These are phyloP conservation scores for Pseudochromis fuscus DNA, from an alignment of 2,797 vertebrate genomes.

Conservation along the genomic window DNA sequence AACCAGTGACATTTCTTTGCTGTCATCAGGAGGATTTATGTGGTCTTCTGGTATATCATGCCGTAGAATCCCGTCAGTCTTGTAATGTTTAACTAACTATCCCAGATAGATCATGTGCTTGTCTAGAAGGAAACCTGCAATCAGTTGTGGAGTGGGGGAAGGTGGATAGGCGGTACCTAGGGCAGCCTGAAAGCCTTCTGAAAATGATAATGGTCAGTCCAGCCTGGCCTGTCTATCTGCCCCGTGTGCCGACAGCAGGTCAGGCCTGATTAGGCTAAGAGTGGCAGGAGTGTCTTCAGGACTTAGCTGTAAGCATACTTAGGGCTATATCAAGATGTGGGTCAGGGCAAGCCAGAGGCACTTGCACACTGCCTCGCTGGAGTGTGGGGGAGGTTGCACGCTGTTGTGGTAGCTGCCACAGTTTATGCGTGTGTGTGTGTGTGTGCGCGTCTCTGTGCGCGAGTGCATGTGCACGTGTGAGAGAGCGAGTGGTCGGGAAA, in stretches of 20 bases:
- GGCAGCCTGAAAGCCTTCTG: conserved; percentile 63
- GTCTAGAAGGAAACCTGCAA: conserved; percentile 66
- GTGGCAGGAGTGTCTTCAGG: conserved; percentile 85
- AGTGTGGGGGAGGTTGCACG: conserved; percentile 81
- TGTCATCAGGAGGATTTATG: conserved; percentile 15
- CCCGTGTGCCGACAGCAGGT: conserved; percentile 76
- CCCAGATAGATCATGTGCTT: conserved; percentile 61
- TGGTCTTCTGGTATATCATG: conserved; percentile 24
- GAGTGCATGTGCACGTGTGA: conserved; percentile 63
- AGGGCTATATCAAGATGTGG: conserved; percentile 90
- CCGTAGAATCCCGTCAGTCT: conserved; percentile 46
- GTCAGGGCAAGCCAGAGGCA: conserved; percentile 86
- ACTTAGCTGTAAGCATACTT: conserved; percentile 89
- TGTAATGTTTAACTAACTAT: conserved; percentile 80
- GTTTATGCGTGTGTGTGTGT: conserved; percentile 56
- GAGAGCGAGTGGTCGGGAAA: conserved; percentile 64
- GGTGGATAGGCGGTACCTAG: conserved; percentile 52
- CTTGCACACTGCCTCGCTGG: conserved; percentile 78
- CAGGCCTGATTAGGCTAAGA: conserved; percentile 85
- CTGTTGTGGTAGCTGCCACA: conserved; percentile 78
- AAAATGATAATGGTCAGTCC: conserved; percentile 76
- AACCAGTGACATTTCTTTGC: conserved; percentile 1
- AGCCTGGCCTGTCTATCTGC: conserved; percentile 68
- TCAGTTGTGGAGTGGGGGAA: conserved; percentile 64
- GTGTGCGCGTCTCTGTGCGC: conserved; percentile 43